Evolutionary conservation across 2,797 vertebrate genomes (phyloP).

Genomic region (Holocentrus rufus): DNA sequence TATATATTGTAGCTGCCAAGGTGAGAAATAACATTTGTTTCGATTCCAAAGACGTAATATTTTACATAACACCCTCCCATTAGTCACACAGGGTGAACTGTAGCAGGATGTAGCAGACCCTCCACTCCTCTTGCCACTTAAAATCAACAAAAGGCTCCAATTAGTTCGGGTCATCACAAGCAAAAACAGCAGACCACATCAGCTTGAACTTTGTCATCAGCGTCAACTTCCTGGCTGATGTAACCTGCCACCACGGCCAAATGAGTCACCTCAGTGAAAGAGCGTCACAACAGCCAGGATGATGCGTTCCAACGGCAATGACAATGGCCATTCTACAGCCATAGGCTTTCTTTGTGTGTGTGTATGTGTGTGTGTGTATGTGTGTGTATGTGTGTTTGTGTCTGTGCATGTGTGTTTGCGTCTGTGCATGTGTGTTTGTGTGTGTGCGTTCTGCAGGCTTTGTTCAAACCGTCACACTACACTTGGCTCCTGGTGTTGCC

Average conservation of each 20-base stretch:
- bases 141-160: slow-evolving; percentile 37
- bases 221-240: slow-evolving; percentile 57
- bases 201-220: too few relatives aligned
- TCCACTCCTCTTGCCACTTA: slow-evolving; percentile 10
- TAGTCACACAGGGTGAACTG: slow-evolving; percentile 6
- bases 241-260: slow-evolving; percentile 66
- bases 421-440: slow-evolving; percentile 65
- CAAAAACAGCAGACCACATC: slow-evolving; percentile 38
- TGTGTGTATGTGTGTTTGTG: slow-evolving; percentile 47
- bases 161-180: slow-evolving; percentile 42
- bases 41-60: neutral
- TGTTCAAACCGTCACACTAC: slow-evolving; percentile 90
- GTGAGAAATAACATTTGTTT: neutral
- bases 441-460: slow-evolving; percentile 81
- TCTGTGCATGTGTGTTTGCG: slow-evolving; percentile 23
- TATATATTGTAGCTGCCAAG: neutral
- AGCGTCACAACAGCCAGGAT: slow-evolving; percentile 54
- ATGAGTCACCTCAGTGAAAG: slow-evolving; percentile 71
- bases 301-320: slow-evolving; percentile 61
- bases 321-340: slow-evolving; percentile 84
- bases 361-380: slow-evolving; percentile 28
- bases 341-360: slow-evolving; percentile 63
- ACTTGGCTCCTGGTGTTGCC: slow-evolving; percentile 95
- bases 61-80: slow-evolving; percentile 8
- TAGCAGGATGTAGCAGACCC: neutral